These are phyloP conservation scores for Polydrusus cervinus DNA, from an alignment of 2,888 invertebrate species.

Conservation along the genomic window DNA sequence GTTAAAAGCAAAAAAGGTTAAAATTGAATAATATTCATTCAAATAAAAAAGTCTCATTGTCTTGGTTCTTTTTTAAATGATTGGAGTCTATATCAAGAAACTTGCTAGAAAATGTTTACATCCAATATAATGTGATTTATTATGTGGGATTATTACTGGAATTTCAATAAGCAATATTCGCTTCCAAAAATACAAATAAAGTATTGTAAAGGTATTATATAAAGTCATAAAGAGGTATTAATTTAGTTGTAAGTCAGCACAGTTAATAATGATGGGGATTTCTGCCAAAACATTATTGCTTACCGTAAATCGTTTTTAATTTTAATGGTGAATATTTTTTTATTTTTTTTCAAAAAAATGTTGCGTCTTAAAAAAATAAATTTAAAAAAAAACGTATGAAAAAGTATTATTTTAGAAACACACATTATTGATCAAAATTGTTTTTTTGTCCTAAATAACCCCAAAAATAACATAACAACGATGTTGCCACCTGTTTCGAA, in stretches of 20 bases:
- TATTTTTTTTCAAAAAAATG: background rate
- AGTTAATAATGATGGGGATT: background rate
- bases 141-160: background rate
- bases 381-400: too few relatives aligned
- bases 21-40: too few relatives aligned
- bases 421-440: too few relatives aligned
- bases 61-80: background rate
- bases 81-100: background rate
- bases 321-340: background rate
- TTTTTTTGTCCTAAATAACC: too few relatives aligned
- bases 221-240: background rate
- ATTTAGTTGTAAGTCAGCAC: background rate
- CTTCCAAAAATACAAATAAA: background rate
- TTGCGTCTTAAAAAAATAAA: too few relatives aligned
- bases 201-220: constrained; percentile 7
- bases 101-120: background rate
- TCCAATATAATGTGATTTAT: background rate
- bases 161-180: background rate
- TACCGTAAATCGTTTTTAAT: too few relatives aligned
- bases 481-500: too few relatives aligned
- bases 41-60: too few relatives aligned
- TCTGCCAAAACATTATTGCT: background rate
- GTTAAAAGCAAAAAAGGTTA: too few relatives aligned
- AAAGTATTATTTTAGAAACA: too few relatives aligned
- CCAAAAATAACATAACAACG: too few relatives aligned